A percentile compares a stretch with the other conserved stretches of the same genome.
These are phyloP conservation scores for Eumaeus atala DNA, from an alignment of 1,140 invertebrate genomes.

Conservation along the genomic window DNA sequence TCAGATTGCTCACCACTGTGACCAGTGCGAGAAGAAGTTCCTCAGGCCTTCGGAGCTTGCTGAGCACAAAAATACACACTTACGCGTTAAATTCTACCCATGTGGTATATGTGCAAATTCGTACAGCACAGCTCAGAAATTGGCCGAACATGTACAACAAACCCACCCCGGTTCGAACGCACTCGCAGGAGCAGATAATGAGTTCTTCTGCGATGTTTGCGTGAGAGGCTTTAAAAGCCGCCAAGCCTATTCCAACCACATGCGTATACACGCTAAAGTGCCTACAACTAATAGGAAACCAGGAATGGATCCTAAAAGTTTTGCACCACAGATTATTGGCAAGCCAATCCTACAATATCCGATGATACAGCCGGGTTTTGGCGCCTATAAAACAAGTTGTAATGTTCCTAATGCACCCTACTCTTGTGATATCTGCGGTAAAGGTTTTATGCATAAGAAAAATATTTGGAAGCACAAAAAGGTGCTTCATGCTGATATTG, in stretches of 20 bases:
- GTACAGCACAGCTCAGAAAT: slow-evolving; percentile 75
- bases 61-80: slow-evolving; percentile 79
- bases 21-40: slow-evolving; percentile 78
- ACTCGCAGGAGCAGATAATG: slow-evolving; percentile 32
- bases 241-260: slow-evolving; percentile 71
- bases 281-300: slow-evolving; percentile 66
- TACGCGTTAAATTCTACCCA: slow-evolving; percentile 79
- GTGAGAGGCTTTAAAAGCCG: slow-evolving; percentile 69
- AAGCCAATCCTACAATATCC: slow-evolving; percentile 58
- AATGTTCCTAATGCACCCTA: slow-evolving; percentile 62
- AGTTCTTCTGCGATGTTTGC: slow-evolving; percentile 70
- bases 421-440: slow-evolving; percentile 77
- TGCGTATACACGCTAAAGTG: slow-evolving; percentile 71
- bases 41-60: slow-evolving; percentile 74
- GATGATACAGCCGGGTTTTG: slow-evolving; percentile 41
- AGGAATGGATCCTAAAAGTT: slow-evolving; percentile 43
- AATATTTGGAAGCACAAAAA: slow-evolving; percentile 75
- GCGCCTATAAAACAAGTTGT: slow-evolving; percentile 46
- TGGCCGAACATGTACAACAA: slow-evolving; percentile 76
- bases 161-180: slow-evolving; percentile 34
- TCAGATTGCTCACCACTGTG: slow-evolving; percentile 74
- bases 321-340: slow-evolving; percentile 57
- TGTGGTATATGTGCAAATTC: slow-evolving; percentile 77
- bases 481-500: slow-evolving; percentile 65
- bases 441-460: slow-evolving; percentile 75